These are phyloP conservation scores for Norana najaformis DNA, from an alignment of 2,888 invertebrate species.

Conservation along the genomic window DNA sequence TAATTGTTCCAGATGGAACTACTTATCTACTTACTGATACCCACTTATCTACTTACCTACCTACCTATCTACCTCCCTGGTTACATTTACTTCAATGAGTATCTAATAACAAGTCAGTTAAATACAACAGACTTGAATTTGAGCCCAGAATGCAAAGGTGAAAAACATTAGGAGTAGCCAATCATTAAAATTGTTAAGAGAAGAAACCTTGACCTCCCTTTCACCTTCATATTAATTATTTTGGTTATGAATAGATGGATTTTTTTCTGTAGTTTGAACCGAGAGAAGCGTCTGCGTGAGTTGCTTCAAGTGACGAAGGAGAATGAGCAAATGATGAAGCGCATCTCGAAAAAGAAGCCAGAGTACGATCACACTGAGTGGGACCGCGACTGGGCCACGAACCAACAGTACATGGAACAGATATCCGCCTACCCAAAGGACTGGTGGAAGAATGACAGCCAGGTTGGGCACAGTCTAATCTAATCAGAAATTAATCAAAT, in stretches of 20 bases:
- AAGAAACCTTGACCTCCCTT: not conserved
- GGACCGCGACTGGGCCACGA: slow-evolving; percentile 59
- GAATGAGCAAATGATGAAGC: slow-evolving; percentile 59
- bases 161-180: not conserved
- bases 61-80: not conserved
- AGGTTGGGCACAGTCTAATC: no score
- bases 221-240: not conserved
- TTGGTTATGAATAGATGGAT: not conserved
- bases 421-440: slow-evolving; percentile 60
- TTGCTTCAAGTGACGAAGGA: slow-evolving; percentile 59
- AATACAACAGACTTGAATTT: not conserved
- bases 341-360: slow-evolving; percentile 54
- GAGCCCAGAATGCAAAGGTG: not conserved
- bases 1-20: no score
- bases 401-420: slow-evolving; percentile 59
- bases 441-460: slow-evolving; percentile 53
- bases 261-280: slow-evolving; percentile 54
- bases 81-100: not conserved
- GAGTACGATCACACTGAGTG: slow-evolving; percentile 58
- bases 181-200: not conserved
- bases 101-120: no score
- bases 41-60: not conserved
- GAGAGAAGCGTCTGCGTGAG: slow-evolving; percentile 61
- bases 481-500: not conserved
- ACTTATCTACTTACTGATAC: no score